Conservation (phyloP, 1,140 invertebrate species). For the Coenobita brevimanus region DNA sequence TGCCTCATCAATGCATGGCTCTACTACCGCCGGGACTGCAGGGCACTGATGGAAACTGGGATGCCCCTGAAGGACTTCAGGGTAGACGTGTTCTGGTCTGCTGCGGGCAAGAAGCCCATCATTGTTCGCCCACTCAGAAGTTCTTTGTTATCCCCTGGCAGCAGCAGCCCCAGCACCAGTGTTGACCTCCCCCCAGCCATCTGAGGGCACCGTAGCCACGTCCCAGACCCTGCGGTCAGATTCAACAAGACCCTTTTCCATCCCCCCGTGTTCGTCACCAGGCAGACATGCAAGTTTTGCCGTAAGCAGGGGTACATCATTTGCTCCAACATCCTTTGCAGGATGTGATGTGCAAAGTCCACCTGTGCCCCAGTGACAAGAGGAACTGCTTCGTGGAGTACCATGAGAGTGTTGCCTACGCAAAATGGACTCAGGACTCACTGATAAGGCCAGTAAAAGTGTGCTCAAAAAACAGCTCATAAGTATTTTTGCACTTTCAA, state of each 20-base stretch:
- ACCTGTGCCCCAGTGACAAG: background rate
- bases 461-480: background rate
- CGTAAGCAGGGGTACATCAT: conserved; percentile 22
- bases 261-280: background rate
- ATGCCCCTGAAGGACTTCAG: conserved; percentile 15
- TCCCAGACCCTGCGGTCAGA: background rate
- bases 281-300: conserved; percentile 25
- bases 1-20: conserved; percentile 3
- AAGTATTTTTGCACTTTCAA: background rate
- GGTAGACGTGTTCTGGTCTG: background rate
- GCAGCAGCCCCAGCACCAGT: background rate
- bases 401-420: background rate
- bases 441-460: background rate
- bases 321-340: background rate
- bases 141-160: background rate
- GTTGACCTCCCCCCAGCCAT: too few species aligned
- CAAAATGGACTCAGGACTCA: background rate
- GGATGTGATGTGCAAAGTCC: conserved; percentile 16
- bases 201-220: background rate
- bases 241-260: conserved; percentile 3
- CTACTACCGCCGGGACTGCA: background rate
- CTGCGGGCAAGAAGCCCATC: background rate
- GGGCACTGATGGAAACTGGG: background rate
- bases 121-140: background rate
- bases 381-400: conserved; percentile 19